These are phyloP conservation scores for Phataginus tetradactyla DNA, from an alignment of 2,797 vertebrate species.

Conservation along the genomic window DNA sequence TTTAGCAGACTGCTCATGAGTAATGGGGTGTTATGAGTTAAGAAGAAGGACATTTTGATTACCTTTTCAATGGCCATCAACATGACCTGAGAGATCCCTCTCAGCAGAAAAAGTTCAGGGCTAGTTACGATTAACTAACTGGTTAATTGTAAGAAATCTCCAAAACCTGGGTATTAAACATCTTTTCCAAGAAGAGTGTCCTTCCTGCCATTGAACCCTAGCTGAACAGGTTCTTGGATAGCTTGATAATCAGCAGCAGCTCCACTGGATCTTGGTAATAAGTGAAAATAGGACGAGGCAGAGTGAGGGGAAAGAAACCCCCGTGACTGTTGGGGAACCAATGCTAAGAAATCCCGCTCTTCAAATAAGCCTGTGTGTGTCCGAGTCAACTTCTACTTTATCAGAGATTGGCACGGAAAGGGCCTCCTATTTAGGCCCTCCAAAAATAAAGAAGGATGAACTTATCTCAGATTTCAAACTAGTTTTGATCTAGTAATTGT, in stretches of 20 bases:
- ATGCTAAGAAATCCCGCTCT: not conserved
- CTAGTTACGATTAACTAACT: conserved; percentile 19
- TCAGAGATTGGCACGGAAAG: not conserved
- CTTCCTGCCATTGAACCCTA: conserved; percentile 25
- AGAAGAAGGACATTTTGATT: conserved; percentile 77
- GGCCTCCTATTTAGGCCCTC: not conserved
- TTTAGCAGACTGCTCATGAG: conserved; percentile 75
- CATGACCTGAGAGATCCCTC: not conserved
- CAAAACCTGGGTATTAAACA: not conserved
- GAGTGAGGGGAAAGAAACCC: not conserved
- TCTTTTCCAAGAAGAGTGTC: not conserved
- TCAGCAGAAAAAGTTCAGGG: not conserved
- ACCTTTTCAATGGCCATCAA: conserved; percentile 78
- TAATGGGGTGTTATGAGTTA: conserved; percentile 68
- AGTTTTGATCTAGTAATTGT: conserved; percentile 3
- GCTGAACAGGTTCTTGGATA: not conserved
- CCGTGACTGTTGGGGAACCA: not conserved
- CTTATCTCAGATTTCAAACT: not conserved
- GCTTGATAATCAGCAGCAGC: not conserved
- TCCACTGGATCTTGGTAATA: not conserved
- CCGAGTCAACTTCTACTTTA: not conserved
- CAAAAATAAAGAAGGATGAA: not conserved
- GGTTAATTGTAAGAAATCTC: conserved; percentile 13
- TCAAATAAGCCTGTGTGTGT: not conserved
- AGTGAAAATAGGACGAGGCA: not conserved